Base-by-base conservation (phyloP, 1,140 invertebrate species). In the Thaumetopoea pityocampa region DNA sequence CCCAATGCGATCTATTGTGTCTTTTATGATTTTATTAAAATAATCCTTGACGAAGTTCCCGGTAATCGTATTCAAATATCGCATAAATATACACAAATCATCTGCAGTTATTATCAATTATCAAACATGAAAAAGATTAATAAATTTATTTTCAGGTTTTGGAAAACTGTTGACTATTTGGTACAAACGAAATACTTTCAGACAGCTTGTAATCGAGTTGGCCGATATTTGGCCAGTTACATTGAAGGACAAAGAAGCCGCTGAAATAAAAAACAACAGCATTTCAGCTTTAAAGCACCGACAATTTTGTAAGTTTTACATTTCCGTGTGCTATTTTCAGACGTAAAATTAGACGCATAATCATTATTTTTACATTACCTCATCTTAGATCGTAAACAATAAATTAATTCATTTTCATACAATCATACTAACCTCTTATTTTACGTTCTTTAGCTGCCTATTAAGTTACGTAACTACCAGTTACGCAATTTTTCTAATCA, bases 91-190 rank as follows among this genome's bases (percentile, higher is more conserved):
- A n/a, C n/a, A n/a, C n/a, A n/a, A n/a, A n/a, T n/a, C n/a, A n/a
- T n/a, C n/a, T n/a, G n/a, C n/a, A n/a, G n/a, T n/a, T n/a, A 9
- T 22, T 38, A 8, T 15, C 26, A 22, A 7, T 6, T 20, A 5
- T n/a, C n/a, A n/a, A 17, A 15, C 12, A 10, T 26, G 5, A 12
- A 12, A 8, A 33, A 19, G 26, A 22, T 20, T 7, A 17, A 33
- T 4, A 22, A 6, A 23, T 36, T 30, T 32, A 19, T 14, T 49
- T 50, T 12, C 30, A 77, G 76, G 71, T 56, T 65, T 73, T 26
- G 66, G 69, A 1, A 80, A 80, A 50, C 36, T 77, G 5, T 28
- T 76, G 24, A 73, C 69, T 5, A 67, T 81, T 12, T 70, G 67
- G 69, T 72, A 66, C 29, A 76, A 73, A 43, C 45, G 55, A 26